A percentile compares a stretch with the other conserved stretches of the same genome.
phyloP scores from a whole-genome alignment of 2,797 vertebrate genomes.

The Emydoidea blandingii region DNA sequence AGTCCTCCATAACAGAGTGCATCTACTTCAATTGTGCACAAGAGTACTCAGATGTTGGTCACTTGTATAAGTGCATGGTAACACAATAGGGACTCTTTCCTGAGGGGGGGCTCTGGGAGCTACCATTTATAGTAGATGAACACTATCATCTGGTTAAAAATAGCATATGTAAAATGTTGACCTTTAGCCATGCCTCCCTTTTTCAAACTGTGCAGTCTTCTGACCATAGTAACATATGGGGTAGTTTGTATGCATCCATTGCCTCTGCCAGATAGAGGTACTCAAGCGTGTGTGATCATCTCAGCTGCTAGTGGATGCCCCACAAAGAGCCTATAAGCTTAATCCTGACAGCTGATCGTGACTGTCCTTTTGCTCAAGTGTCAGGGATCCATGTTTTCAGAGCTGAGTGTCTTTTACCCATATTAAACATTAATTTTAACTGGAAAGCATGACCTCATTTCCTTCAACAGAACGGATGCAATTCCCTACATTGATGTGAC shows the following conservation, averaged over 20 bases:
- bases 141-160: background rate
- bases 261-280: background rate
- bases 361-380: background rate
- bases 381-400: background rate
- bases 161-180: background rate
- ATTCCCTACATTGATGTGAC: background rate
- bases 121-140: background rate
- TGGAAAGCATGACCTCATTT: background rate
- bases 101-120: background rate
- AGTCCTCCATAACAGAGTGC: background rate
- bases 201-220: background rate
- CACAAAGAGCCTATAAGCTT: background rate
- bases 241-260: background rate
- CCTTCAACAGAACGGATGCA: background rate
- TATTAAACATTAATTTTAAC: background rate
- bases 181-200: background rate
- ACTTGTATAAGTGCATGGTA: background rate
- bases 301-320: background rate
- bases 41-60: background rate
- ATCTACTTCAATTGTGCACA: background rate
- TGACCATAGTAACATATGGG: rapidly evolving
- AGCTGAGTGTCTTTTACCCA: background rate
- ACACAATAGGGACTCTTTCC: background rate
- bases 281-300: rapidly evolving
- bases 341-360: background rate